Percentiles rank a stretch among this genome's conserved stretches.
phyloP scores from a whole-genome alignment of 2,888 invertebrate genomes.

The Leistus spinibarbis region DNA sequence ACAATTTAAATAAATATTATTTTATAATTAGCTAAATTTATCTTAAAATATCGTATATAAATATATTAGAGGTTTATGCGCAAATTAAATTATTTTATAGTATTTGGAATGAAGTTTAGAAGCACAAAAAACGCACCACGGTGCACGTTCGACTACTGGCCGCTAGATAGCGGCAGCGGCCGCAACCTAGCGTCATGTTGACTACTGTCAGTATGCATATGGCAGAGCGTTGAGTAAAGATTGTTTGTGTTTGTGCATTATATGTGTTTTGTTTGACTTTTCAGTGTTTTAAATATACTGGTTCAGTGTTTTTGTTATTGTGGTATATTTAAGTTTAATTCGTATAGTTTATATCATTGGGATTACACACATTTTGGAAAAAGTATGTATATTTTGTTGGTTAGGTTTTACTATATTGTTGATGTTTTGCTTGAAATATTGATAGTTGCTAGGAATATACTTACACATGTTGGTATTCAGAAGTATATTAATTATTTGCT shows the following conservation, averaged over 20 bases:
- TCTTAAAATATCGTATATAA: no score
- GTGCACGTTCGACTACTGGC: background rate
- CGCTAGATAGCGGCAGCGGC: conserved; percentile 12
- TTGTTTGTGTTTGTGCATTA: conserved; percentile 36
- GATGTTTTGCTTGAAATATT: background rate
- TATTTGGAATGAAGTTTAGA: background rate
- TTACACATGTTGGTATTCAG: background rate
- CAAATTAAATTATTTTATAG: no score
- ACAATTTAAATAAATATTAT: no score
- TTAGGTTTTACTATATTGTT: conserved; percentile 20
- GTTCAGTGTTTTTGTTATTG: background rate
- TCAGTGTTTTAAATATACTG: conserved; percentile 16
- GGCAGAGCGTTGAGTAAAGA: conserved; percentile 29
- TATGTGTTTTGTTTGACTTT: conserved; percentile 24
- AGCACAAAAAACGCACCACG: conserved; percentile 18
- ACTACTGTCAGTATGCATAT: conserved; percentile 31
- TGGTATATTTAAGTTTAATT: conserved; percentile 1
- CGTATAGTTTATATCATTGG: background rate
- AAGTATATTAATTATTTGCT: background rate
- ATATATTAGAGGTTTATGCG: no score
- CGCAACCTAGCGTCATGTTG: conserved; percentile 1
- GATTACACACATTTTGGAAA: conserved; percentile 6
- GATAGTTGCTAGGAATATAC: background rate
- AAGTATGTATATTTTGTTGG: conserved; percentile 21
- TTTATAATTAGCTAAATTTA: no score